A percentile compares a stretch with the other conserved stretches of the same genome.
These are phyloP conservation scores for Egretta garzetta DNA, from an alignment of 2,113 vertebrate species.

Conservation along the genomic window DNA sequence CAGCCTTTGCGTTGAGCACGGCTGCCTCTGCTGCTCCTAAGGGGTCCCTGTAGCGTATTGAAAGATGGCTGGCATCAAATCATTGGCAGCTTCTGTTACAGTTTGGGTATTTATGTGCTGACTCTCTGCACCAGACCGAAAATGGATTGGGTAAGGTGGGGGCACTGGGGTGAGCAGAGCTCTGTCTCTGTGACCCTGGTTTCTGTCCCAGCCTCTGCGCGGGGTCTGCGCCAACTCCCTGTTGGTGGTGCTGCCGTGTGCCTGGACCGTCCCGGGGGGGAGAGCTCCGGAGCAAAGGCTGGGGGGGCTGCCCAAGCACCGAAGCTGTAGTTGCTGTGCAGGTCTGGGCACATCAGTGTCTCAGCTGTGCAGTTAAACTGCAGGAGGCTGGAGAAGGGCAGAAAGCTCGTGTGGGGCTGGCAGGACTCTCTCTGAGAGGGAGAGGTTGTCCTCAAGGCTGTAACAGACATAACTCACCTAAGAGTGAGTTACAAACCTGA, in stretches of 20 bases:
- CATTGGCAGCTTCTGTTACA: neutral
- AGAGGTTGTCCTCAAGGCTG: neutral
- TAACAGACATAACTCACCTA: neutral
- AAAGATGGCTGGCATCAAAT: neutral
- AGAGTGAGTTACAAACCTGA: neutral
- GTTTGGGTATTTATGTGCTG: neutral
- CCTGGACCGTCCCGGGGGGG: neutral
- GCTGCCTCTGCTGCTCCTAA: neutral
- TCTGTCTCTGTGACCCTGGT: neutral
- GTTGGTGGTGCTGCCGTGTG: neutral
- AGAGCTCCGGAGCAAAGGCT: neutral
- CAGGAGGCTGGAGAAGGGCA: neutral
- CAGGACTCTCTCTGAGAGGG: neutral
- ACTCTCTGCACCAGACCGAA: neutral
- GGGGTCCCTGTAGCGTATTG: neutral
- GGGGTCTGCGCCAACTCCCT: neutral
- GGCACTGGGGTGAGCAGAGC: neutral
- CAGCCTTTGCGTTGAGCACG: neutral
- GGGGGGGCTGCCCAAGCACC: neutral
- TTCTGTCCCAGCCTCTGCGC: neutral
- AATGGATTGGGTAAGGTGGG: neutral
- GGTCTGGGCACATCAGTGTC: neutral
- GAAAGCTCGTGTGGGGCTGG: neutral
- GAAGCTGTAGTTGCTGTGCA: neutral
- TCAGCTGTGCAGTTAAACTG: neutral